Conservation (phyloP, 2,113 vertebrate species). For the Saguinus midas region DNA sequence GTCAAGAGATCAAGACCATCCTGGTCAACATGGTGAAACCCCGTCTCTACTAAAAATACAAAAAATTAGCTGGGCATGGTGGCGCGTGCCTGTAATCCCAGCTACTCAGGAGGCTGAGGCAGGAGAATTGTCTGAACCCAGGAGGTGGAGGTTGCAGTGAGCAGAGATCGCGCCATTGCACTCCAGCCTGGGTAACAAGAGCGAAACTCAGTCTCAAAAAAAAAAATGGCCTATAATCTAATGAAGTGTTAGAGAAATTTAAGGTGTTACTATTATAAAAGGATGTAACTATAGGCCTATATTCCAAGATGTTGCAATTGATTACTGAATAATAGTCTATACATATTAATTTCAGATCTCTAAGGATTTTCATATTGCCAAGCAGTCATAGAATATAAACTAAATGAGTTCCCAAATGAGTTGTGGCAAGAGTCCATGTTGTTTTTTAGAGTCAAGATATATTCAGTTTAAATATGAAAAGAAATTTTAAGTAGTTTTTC, state of each 20-base stretch:
- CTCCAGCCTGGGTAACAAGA: too few relatives aligned
- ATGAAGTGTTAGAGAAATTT: background rate
- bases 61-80: too few relatives aligned
- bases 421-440: background rate
- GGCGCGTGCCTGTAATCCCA: too few relatives aligned
- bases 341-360: background rate
- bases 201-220: too few relatives aligned
- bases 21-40: too few relatives aligned
- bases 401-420: background rate
- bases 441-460: background rate
- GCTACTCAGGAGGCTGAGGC: too few relatives aligned
- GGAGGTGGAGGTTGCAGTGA: too few relatives aligned
- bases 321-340: background rate
- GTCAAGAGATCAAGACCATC: too few relatives aligned
- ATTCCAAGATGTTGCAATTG: background rate
- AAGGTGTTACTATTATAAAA: background rate
- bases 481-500: background rate
- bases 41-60: too few relatives aligned
- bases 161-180: too few relatives aligned
- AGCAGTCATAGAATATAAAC: background rate
- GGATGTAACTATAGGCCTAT: background rate
- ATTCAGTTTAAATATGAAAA: slow-evolving; percentile 6
- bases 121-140: too few relatives aligned
- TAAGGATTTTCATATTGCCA: background rate
- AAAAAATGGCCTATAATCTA: background rate